These are phyloP conservation scores for Thaumatotibia leucotreta DNA, from an alignment of 1,140 invertebrate genomes.

Conservation along the genomic window DNA sequence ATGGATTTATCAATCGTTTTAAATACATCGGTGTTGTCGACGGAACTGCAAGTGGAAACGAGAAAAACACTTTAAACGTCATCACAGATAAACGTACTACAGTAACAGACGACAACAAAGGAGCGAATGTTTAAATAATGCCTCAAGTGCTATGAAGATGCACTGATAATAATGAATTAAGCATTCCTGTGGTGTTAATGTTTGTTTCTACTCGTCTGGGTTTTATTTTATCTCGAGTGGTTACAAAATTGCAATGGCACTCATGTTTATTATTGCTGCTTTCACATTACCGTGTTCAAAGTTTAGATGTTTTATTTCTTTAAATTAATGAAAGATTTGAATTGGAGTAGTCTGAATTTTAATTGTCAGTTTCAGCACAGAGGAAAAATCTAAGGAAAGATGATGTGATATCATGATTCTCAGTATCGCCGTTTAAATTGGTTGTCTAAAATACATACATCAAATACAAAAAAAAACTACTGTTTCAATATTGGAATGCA, in stretches of 20 bases:
- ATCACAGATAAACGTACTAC: not conserved
- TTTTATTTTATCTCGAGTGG: constrained; percentile 1
- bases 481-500: too few species aligned
- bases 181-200: not conserved
- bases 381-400: too few species aligned
- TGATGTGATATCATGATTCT: too few species aligned
- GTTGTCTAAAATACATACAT: too few species aligned
- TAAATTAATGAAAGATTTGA: too few species aligned
- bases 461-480: too few species aligned
- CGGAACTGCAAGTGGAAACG: not conserved
- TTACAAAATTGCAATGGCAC: not conserved
- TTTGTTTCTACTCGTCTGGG: not conserved
- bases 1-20: not conserved
- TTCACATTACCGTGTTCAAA: not conserved
- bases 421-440: too few species aligned
- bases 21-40: not conserved
- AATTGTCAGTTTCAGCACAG: too few species aligned
- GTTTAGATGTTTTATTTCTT: not conserved
- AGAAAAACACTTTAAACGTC: constrained; percentile 5
- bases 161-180: constrained; percentile 10
- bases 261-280: not conserved
- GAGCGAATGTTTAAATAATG: constrained; percentile 12
- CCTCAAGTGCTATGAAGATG: constrained; percentile 3
- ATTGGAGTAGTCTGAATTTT: too few species aligned
- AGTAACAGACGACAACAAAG: not conserved